Evolutionary conservation across 2,888 invertebrate genomes (phyloP), one percentile per base, ranked within the genome.

Genomic region (Catocala fraxini): DNA sequence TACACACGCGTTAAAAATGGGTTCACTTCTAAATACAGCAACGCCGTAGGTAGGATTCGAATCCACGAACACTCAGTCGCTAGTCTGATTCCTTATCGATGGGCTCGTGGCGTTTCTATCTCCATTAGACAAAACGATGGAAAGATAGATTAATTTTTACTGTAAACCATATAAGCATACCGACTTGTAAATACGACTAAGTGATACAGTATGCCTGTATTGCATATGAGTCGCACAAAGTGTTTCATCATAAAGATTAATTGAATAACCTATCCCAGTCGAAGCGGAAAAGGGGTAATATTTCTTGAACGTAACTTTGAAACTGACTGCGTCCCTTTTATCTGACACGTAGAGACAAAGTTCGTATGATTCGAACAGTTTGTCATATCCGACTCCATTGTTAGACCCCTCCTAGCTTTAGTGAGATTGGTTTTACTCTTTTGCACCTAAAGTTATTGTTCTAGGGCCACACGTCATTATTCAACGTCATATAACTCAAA

Each of bases 381-480:
- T 79, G 79, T 82, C 83, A 82, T 78, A 67, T 68, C 57, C 57
- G 52, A 51, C 75, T 79, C 84, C 73, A 84, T 90, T 88, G 86
- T 89, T 80, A 78, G 80, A 80, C 82, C 71, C 79, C 81, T 75
- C 82, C 83, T 83, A 81, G 82, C 87, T 86, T 82, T 88, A 81
- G 83, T 80, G 86, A 89, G 89, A 92, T 92, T 91, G 89, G 89
- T 91, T 91, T 87, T 85, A 88, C 88, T 88, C 88, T 90, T 91
- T 88, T 82, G 83, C 87, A 79, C 81, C 85, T 82, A 83, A 89
- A 90, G 88, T 92, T 93, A 92, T 92, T 92, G 92, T 92, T 91
- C 87, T 89, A 84, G 81, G 87, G 84, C 81, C 89, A 88, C 84
- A 86, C 80, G 81, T 89, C 91, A 91, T 93, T 91, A 90, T 87